phyloP scores from a whole-genome alignment of 2,888 invertebrate genomes.

The Tachina fera region DNA sequence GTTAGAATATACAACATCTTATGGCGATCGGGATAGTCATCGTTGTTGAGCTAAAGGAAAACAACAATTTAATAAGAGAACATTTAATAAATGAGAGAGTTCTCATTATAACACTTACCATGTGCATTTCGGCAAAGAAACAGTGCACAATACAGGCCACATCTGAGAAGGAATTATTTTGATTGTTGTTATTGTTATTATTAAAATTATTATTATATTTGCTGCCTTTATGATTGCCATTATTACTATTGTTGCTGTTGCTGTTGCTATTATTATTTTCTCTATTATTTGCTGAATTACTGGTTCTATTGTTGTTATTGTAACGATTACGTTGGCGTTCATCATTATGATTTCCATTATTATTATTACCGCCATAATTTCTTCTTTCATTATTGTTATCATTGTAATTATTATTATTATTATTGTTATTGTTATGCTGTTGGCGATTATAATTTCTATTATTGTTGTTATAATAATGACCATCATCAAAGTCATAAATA shows the following conservation, averaged over 20 bases:
- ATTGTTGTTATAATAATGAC: conserved; percentile 62
- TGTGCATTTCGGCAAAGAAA: conserved; percentile 87
- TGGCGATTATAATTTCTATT: conserved; percentile 62
- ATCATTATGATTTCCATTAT: conserved; percentile 57
- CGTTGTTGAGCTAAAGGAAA: conserved; percentile 77
- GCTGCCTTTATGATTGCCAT: conserved; percentile 44
- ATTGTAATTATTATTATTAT: conserved; percentile 61
- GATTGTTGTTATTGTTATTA: conserved; percentile 73
- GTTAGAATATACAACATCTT: conserved; percentile 86
- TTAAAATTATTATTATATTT: conserved; percentile 59
- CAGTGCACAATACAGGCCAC: conserved; percentile 87
- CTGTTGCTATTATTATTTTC: conserved; percentile 38
- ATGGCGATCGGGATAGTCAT: conserved; percentile 85
- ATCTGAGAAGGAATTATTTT: conserved; percentile 71
- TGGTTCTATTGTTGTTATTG: conserved; percentile 49
- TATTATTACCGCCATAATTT: conserved; percentile 58
- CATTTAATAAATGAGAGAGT: neutral
- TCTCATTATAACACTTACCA: conserved; percentile 83
- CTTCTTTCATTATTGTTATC: conserved; percentile 56
- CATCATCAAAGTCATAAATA: conserved; percentile 76
- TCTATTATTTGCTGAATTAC: conserved; percentile 22
- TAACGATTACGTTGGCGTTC: conserved; percentile 71
- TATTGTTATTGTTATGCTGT: conserved; percentile 43
- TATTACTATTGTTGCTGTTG: conserved; percentile 30
- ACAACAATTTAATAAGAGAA: neutral